Base-by-base conservation (phyloP, 2,797 vertebrate genomes). In the Sebastolobus alascanus region DNA sequence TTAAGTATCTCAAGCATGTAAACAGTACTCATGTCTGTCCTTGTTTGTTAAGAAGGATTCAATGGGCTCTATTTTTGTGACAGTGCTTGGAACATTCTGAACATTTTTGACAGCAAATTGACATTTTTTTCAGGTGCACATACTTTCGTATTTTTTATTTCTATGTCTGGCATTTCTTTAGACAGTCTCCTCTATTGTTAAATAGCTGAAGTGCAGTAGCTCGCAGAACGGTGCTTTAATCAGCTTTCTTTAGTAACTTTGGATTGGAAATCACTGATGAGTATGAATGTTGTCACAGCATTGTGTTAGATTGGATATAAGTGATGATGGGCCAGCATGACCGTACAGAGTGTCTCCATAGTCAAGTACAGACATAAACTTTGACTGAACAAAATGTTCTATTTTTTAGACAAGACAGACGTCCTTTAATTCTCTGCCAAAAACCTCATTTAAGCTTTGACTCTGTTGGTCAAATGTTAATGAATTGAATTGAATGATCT, bases 21-120 rank as follows among this genome's bases (percentile, higher is more conserved):
- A 73, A 67, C 20, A 67, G 0, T 29, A 18, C 12, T 73, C 7
- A 13, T 67, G 55, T 14, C 14, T 73, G 60, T 67, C 40, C 43
- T 73, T 79, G 13, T 60, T 60, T 31, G 9, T 5, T 27, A 14
- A 5, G 4, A 35, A n/a, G 8, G 29, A 55, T 55, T 67, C 11
- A 56, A 1, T 67, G 63, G 40, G 55, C 40, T 70, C 27, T 40
- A 22, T 70, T 69, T 56, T 64, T 70, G 59, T 68, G 58, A 37
- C 38, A 38, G 12, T 73, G 38, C 3, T 0, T 31, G 0, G 13
- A 66, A 59, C 55, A 13, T 59, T 31, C 1, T 52, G 2, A 0
- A 22, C 12, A 13, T 78, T 66, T 5, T 22, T 37, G 55, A 3
- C 35, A 38, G 61, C 60, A 40, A 38, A 25, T 25, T 25, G 25